Evolutionary conservation across 1,140 invertebrate genomes (phyloP).

Genomic region (Aporrectodea caliginosa): DNA sequence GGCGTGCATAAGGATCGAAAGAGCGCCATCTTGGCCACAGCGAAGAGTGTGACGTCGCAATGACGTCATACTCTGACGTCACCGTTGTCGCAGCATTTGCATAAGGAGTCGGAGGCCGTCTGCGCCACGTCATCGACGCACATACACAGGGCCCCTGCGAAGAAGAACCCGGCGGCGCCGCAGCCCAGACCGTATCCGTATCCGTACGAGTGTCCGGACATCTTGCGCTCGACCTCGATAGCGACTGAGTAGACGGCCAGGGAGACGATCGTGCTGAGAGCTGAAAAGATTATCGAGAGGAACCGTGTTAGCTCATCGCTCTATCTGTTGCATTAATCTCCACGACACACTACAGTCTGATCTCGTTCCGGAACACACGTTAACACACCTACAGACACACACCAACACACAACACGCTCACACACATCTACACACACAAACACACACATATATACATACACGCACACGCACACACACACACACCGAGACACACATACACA

Average conservation of each 20-base stretch:
- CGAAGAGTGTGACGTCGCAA: background rate
- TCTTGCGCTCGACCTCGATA: constrained; percentile 41
- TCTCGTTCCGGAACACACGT: too few species aligned
- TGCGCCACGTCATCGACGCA: constrained; percentile 48
- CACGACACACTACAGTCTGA: background rate
- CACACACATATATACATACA: too few species aligned
- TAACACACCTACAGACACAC: too few species aligned
- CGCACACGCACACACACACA: too few species aligned
- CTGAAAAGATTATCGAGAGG: too few species aligned
- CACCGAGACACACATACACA: too few species aligned
- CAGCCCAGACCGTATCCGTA: constrained; percentile 52
- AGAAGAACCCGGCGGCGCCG: constrained; percentile 50
- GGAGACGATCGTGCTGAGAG: constrained; percentile 45
- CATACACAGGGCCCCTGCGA: constrained; percentile 53
- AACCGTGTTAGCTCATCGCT: background rate
- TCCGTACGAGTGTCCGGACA: constrained; percentile 43
- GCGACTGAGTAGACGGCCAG: constrained; percentile 49
- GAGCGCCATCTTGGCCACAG: too few species aligned
- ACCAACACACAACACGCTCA: too few species aligned
- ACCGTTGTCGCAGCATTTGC: constrained; percentile 14
- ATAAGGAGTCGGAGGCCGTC: background rate
- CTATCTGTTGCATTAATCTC: background rate
- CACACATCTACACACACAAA: too few species aligned
- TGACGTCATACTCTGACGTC: constrained; percentile 23
- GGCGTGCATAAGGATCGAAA: too few species aligned